phyloP scores from a whole-genome alignment of 2,113 vertebrate species.

The Fukomys damarensis region DNA sequence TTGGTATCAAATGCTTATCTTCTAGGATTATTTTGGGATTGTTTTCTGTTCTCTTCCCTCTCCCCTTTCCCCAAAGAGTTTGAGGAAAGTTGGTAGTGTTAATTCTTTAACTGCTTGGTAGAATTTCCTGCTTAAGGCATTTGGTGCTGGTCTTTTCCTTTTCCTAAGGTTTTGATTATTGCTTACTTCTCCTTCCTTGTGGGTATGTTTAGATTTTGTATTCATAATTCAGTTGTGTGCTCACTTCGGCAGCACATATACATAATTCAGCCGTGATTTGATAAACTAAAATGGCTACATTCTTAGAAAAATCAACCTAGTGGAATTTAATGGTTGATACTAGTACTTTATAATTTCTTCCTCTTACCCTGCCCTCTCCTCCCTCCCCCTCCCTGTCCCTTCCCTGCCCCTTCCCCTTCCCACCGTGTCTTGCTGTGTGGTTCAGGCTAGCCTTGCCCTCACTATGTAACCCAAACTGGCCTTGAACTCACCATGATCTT shows the following conservation, averaged over 20 bases:
- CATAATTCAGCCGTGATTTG: too few species aligned
- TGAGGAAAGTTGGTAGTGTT: not conserved
- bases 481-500: not conserved
- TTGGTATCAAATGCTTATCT: not conserved
- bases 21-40: not conserved
- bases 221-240: not conserved
- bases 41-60: not conserved
- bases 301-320: not conserved
- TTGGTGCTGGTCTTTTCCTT: not conserved
- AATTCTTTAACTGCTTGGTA: not conserved
- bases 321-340: not conserved
- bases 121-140: not conserved
- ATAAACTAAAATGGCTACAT: too few species aligned
- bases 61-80: not conserved
- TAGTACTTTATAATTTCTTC: not conserved
- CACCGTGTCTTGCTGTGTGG: not conserved
- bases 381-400: too few species aligned
- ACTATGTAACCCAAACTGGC: not conserved
- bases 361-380: too few species aligned
- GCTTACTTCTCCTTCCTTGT: not conserved
- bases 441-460: not conserved
- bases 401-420: too few species aligned
- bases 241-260: too few species aligned
- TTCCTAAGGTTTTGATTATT: not conserved
- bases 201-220: not conserved